These are phyloP conservation scores for Pocillopora grandis DNA, from an alignment of 92 coral and sea anemone genomes.

Conservation along the genomic window DNA sequence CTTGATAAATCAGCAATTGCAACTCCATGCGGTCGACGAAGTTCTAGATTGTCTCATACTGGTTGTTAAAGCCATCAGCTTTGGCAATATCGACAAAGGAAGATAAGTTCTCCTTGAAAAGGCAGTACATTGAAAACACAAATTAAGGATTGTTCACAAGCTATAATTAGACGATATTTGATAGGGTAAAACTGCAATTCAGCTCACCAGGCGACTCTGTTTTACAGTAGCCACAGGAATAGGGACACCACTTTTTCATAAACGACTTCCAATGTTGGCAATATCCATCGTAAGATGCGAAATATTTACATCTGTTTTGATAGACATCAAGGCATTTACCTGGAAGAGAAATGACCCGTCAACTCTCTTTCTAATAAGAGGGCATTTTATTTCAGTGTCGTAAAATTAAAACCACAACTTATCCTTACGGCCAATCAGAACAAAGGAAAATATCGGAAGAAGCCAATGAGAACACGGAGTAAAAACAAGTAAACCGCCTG, in stretches of 20 bases:
- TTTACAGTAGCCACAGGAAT: conserved; percentile 82
- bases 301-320: conserved; percentile 51
- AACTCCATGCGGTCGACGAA: too few species aligned
- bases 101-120: too few species aligned
- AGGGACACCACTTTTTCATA: conserved; percentile 76
- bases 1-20: too few species aligned
- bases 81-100: too few species aligned
- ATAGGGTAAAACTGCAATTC: not conserved
- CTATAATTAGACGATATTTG: not conserved
- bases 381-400: not conserved
- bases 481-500: too few species aligned
- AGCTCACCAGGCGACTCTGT: conserved; percentile 28
- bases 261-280: conserved; percentile 65
- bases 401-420: not conserved
- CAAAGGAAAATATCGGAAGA: too few species aligned
- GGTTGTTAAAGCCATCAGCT: too few species aligned
- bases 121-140: too few species aligned
- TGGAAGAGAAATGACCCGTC: conserved; percentile 13
- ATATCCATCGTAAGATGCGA: conserved; percentile 63
- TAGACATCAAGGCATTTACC: conserved; percentile 70
- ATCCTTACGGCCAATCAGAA: too few species aligned
- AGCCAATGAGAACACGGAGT: too few species aligned
- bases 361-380: not conserved
- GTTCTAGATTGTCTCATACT: too few species aligned
- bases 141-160: too few species aligned